Evolutionary conservation across 2,888 invertebrate species (phyloP).

Genomic region (Acheta domesticus): DNA sequence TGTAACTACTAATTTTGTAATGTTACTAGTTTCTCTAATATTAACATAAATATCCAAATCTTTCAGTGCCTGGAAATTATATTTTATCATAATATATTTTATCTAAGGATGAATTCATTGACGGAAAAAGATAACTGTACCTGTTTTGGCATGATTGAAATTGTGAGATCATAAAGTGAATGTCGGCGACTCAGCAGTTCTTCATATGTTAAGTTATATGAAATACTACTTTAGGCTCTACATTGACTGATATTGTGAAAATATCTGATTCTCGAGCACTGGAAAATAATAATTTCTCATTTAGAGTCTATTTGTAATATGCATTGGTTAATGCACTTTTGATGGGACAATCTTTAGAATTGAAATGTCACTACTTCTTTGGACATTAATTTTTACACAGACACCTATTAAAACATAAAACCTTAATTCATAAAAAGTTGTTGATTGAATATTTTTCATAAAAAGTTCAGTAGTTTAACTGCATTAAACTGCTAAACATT

Average conservation of each 20-base stretch:
- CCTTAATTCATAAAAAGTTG: not conserved
- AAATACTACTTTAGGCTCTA: constrained; percentile 46
- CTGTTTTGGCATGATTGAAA: constrained; percentile 47
- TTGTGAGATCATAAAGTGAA: constrained; percentile 48
- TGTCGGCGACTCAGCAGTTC: constrained; percentile 47
- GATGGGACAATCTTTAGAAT: too few relatives aligned
- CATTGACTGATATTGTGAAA: constrained; percentile 46
- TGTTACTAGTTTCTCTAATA: constrained; percentile 60
- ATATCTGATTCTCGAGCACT: constrained; percentile 44
- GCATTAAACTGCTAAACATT: too few relatives aligned
- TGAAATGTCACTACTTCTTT: too few relatives aligned
- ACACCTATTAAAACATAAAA: not conserved
- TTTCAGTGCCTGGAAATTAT: constrained; percentile 52
- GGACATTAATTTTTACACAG: too few relatives aligned
- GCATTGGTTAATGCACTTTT: too few relatives aligned
- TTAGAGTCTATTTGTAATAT: not conserved
- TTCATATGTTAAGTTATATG: constrained; percentile 49
- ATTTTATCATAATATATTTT: not conserved
- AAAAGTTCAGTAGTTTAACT: too few relatives aligned
- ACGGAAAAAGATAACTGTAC: constrained; percentile 32
- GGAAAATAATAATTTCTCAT: constrained; percentile 23
- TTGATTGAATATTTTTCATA: too few relatives aligned
- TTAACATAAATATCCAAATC: constrained; percentile 61
- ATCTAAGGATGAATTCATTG: not conserved
- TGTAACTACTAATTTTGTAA: constrained; percentile 45